Base-by-base conservation (phyloP, 2,888 invertebrate genomes). In the Stratiomys singularior region DNA sequence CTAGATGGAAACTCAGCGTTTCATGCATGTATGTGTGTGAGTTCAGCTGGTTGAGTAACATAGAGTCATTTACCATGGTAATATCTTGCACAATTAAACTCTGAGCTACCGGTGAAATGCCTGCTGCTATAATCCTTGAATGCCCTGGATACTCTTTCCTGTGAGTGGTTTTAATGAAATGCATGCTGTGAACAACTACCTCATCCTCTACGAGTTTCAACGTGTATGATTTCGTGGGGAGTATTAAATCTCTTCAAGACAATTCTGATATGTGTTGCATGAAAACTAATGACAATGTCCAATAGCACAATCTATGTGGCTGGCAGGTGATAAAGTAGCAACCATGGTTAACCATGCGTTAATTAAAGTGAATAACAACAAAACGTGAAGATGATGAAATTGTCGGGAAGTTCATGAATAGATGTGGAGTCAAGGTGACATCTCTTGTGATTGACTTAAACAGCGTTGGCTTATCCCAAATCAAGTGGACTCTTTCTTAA, bases 291-390 rank as follows among this genome's bases (percentile, higher is more conserved):
- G 69, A 23, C 21, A 37, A 15, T 69, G 69, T 30, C 25, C 30
- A 47, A 47, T 66, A 66, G 66, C 66, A 13, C n/a, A 66, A 66
- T 66, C 37, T 66, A 4, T 37, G 63, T 27, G 21, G 27, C 25
- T 69, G 15, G 25, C 69, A 69, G 47, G 69, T 69, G 69, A 47
- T 69, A 69, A 69, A 69, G 23, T 23, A 23, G 18, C 28, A 15
- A 18, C 37, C 66, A 44, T 44, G 18, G 66, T 37, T 37, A 66
- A 44, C 66, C 66, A 63, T 66, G 44, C 37, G 37, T 37, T 37
- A 37, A 37, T 37, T 37, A 37, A 37, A 37, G 37, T 37, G 9
- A 37, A 37, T 37, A 37, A 9, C 37, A n/a, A 37, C 37, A 37
- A 3, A 9, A 37, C 9, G 37, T 37, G 37, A 37, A 5, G 37